phyloP scores from a whole-genome alignment of 2,113 vertebrate species.

The Pitta sordida region DNA sequence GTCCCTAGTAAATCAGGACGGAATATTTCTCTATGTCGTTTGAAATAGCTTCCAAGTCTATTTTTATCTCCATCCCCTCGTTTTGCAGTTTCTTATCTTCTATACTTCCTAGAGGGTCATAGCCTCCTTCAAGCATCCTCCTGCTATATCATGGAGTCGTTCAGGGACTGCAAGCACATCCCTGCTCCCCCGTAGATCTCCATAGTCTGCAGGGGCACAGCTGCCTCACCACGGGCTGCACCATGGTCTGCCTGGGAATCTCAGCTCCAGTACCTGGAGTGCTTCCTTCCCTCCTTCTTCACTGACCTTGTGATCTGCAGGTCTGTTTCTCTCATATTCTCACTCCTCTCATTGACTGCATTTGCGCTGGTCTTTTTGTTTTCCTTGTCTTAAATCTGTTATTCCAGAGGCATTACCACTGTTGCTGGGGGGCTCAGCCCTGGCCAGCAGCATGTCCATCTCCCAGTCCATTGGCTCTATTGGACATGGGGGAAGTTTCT shows the following conservation, averaged over 20 bases:
- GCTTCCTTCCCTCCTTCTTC: fast-evolving
- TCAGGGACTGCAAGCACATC: no score
- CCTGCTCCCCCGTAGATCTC: neutral
- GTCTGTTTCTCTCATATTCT: neutral
- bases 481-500: neutral
- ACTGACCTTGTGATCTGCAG: neutral
- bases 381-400: neutral
- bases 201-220: neutral
- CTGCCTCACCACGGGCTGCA: neutral
- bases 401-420: neutral
- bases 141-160: neutral
- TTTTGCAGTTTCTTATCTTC: neutral
- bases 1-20: neutral
- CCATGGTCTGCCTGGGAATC: fast-evolving
- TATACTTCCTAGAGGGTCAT: neutral
- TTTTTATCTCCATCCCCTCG: neutral
- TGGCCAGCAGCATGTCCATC: neutral
- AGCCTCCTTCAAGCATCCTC: neutral
- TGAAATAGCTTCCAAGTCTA: neutral
- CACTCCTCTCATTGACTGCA: neutral
- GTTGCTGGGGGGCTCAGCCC: neutral
- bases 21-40: neutral
- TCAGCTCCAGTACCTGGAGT: fast-evolving
- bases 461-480: fast-evolving
- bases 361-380: neutral